Percentiles rank a stretch among this genome's conserved stretches.
Evolutionary conservation across 1,140 invertebrate species (phyloP).

Genomic region (Cotesia chilonis): DNA sequence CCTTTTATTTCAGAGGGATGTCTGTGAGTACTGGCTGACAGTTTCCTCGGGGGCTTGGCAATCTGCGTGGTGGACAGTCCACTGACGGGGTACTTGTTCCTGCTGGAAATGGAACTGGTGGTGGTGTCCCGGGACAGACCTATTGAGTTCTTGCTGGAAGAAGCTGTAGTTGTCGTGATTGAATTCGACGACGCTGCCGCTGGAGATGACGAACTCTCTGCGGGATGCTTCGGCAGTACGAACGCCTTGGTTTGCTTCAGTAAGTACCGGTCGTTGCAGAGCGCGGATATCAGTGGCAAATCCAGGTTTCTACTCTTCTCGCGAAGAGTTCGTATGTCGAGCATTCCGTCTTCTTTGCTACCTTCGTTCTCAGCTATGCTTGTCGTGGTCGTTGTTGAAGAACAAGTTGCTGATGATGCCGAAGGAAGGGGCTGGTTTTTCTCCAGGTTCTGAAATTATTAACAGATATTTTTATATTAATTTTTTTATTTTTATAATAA

Average conservation of each 20-base stretch:
- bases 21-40: slow-evolving; percentile 67
- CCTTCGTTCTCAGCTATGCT: slow-evolving; percentile 42
- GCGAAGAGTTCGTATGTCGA: slow-evolving; percentile 82
- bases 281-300: slow-evolving; percentile 85
- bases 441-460: slow-evolving; percentile 55
- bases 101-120: slow-evolving; percentile 52
- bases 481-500: slow-evolving; percentile 4
- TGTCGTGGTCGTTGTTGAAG: slow-evolving; percentile 41
- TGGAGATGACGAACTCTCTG: slow-evolving; percentile 36
- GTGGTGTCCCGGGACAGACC: slow-evolving; percentile 47
- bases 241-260: slow-evolving; percentile 87
- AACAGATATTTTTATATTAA: slow-evolving; percentile 11
- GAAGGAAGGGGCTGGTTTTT: slow-evolving; percentile 60
- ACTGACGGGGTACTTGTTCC: slow-evolving; percentile 70
- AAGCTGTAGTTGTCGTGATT: background rate
- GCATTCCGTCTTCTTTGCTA: slow-evolving; percentile 61
- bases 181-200: slow-evolving; percentile 47
- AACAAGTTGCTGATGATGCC: slow-evolving; percentile 40
- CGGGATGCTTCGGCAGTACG: slow-evolving; percentile 74
- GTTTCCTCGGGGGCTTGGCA: slow-evolving; percentile 68
- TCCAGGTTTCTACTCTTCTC: slow-evolving; percentile 89
- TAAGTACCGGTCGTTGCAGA: slow-evolving; percentile 87
- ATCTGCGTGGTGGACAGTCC: slow-evolving; percentile 70
- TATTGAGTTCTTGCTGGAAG: slow-evolving; percentile 38
- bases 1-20: slow-evolving; percentile 68